Base-by-base conservation (phyloP, 2,888 invertebrate species). In the Ichneumon xanthorius region DNA sequence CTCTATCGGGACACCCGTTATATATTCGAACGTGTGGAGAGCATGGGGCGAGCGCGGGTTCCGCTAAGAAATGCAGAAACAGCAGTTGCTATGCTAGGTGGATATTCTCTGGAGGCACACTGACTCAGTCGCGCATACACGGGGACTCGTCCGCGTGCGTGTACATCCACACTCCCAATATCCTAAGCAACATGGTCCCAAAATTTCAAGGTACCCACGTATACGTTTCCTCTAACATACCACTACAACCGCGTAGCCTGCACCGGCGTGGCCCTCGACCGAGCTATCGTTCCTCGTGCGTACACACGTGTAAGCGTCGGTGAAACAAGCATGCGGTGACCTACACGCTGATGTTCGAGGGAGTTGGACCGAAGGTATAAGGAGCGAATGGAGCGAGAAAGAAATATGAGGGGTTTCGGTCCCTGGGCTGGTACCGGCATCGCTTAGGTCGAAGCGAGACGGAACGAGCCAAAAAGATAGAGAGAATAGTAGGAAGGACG, bases 21-120 rank as follows among this genome's bases (percentile, higher is more conserved):
- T 89, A 92, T 78, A 58, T 19, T 78, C 30, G 45, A 48, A 70
- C 63, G 78, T 76, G 80, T 82, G 63, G 73, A 80, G 68, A 85
- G 91, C 87, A 90, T 91, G 91, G 91, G 90, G 90, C 91, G 89
- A 89, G 84, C 84, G 68, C 68, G 73, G 19, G 68, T 63, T 80
- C 70, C 63, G 92, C 89, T 92, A 91, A 92, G 93, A 92, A 93
- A 93, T 93, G 93, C 93, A 93, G 91, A 93, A 93, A 91, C 92
- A 93, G 93, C 93, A 93, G 93, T 93, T 93, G 93, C 93, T 92
- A 93, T 92, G 93, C 93, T 93, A 92, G 92, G 90, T 91, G 90
- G 90, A 78, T 90, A 90, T 91, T 92, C 91, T 90, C 90, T 89
- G 87, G 87, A 72, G 58, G 1, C 63, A 30, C 76, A 30, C 79